phyloP scores from a whole-genome alignment of 2,797 vertebrate genomes.

The Hylomyscus alleni region DNA sequence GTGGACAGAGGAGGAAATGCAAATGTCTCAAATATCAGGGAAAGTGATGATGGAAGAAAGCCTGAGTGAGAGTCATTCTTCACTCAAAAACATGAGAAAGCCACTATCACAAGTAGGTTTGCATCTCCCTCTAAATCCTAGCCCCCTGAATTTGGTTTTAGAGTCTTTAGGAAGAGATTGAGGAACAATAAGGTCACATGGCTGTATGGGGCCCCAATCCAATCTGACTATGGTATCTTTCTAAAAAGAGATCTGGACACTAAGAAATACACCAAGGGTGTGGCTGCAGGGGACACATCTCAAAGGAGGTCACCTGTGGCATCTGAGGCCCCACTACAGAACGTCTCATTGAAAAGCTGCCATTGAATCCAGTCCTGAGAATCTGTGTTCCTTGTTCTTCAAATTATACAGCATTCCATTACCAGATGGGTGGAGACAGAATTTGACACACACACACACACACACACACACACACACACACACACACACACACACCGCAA shows the following conservation, averaged over 20 bases:
- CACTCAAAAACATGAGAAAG: background rate
- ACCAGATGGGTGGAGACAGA: background rate
- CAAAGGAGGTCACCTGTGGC: rapidly evolving
- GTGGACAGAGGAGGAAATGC: constrained; percentile 67
- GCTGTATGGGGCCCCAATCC: background rate
- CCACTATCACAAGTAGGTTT: background rate
- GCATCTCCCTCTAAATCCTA: background rate
- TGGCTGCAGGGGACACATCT: background rate
- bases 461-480: rapidly evolving
- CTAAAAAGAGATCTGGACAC: background rate
- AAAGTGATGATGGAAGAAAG: background rate
- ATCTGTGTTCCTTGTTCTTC: background rate
- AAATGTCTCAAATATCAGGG: background rate
- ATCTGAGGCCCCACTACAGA: background rate
- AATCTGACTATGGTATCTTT: background rate
- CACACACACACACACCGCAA: rapidly evolving
- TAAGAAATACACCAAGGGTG: background rate
- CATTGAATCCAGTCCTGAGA: background rate
- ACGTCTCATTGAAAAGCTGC: background rate
- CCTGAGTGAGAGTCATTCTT: background rate
- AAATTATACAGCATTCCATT: background rate
- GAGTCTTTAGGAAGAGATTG: background rate
- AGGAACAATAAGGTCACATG: background rate
- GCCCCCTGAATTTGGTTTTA: background rate
- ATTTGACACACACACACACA: background rate